phyloP scores from a whole-genome alignment of 2,797 vertebrate species.

The Tympanoctomys barrerae region DNA sequence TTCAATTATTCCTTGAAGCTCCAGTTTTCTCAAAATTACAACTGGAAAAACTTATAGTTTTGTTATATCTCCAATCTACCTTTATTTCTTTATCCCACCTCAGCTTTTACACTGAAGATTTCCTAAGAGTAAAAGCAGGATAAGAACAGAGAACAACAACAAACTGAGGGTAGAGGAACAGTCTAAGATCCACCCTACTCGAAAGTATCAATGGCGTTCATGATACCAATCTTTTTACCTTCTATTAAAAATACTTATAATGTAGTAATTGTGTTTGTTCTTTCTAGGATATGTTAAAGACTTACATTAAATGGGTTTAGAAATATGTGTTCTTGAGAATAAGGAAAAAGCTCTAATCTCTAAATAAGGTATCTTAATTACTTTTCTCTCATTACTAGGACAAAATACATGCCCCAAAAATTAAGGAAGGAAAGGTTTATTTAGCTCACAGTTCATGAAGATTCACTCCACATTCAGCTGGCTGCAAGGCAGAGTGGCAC shows the following conservation, averaged over 20 bases:
- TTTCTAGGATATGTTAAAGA: background rate
- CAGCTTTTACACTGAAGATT: background rate
- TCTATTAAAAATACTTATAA: background rate
- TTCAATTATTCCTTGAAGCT: background rate
- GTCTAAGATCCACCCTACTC: background rate
- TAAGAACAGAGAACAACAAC: background rate
- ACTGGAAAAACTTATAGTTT: background rate
- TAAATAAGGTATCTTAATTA: no score
- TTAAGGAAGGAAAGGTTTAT: no score
- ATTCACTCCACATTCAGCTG: no score
- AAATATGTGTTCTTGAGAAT: background rate
- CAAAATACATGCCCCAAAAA: no score
- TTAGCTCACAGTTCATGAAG: no score
- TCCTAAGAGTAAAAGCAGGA: background rate
- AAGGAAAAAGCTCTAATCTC: background rate
- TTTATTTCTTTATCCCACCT: background rate
- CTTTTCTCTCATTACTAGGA: no score
- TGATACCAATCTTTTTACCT: background rate
- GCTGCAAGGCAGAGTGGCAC: no score
- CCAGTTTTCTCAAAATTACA: background rate
- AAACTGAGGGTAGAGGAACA: background rate
- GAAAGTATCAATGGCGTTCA: background rate
- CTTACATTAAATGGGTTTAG: background rate
- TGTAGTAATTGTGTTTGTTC: background rate
- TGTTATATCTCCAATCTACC: background rate